Percentiles rank a stretch among this genome's conserved stretches.
These are phyloP conservation scores for Amblyopsis rosae DNA, from an alignment of 2,113 vertebrate species.

Conservation along the genomic window DNA sequence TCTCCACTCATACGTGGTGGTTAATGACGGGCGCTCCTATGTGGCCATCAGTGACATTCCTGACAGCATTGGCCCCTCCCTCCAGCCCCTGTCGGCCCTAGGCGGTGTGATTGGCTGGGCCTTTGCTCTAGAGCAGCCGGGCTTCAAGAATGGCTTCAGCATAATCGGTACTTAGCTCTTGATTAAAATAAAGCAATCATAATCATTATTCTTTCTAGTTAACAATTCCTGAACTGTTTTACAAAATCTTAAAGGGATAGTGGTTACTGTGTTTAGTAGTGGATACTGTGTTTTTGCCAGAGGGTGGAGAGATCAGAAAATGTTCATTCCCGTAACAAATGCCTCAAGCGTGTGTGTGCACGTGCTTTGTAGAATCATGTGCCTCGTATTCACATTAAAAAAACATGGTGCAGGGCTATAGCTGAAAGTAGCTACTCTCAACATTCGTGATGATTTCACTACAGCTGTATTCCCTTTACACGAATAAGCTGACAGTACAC, in stretches of 20 bases:
- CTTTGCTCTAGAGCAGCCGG: conserved; percentile 91
- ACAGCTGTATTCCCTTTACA: conserved; percentile 49
- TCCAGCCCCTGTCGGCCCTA: conserved; percentile 85
- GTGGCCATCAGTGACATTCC: conserved; percentile 93
- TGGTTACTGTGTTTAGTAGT: no score
- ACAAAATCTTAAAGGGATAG: neutral
- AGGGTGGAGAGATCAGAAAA: no score
- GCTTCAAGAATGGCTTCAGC: conserved; percentile 92
- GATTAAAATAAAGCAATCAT: neutral
- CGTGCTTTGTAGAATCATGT: no score
- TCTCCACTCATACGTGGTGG: conserved; percentile 94
- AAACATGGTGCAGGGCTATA: no score
- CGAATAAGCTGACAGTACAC: conserved; percentile 39
- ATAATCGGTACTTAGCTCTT: conserved; percentile 79
- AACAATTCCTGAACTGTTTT: neutral
- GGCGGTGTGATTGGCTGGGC: conserved; percentile 94
- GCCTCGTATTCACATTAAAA: no score
- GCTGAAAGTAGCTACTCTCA: no score
- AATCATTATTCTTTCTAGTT: neutral
- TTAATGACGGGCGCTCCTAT: conserved; percentile 92
- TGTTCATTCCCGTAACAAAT: no score
- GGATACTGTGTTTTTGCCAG: no score
- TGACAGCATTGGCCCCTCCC: conserved; percentile 79
- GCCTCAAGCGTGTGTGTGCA: no score
- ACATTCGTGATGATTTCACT: conserved; percentile 10